A percentile compares a stretch with the other conserved stretches of the same genome.
phyloP scores from a whole-genome alignment of 2,797 vertebrate species.

The Phalanger gymnotis region DNA sequence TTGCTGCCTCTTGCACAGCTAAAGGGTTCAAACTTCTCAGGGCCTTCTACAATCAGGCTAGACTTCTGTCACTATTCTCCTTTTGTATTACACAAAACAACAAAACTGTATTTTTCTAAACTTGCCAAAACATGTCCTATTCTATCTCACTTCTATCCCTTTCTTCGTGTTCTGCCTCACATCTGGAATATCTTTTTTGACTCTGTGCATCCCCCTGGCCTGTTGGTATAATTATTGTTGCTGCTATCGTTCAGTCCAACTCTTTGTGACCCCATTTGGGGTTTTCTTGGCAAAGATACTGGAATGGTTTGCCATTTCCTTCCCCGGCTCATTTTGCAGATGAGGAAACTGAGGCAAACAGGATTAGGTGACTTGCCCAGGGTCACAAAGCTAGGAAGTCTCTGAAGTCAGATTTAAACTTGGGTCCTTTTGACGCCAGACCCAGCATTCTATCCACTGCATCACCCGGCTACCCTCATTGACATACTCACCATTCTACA shows the following conservation, averaged over 20 bases:
- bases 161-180: background rate
- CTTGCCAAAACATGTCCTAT: background rate
- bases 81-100: background rate
- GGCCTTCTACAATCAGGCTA: background rate
- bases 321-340: background rate
- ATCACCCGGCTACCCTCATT: background rate
- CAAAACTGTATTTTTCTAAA: background rate
- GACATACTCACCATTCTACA: background rate
- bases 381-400: background rate
- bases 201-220: background rate
- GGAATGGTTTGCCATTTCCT: background rate
- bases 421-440: background rate
- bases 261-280: background rate
- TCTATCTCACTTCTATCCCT: background rate
- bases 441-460: background rate
- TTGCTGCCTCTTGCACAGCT: background rate
- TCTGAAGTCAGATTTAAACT: background rate
- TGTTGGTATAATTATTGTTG: background rate
- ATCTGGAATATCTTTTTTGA: background rate
- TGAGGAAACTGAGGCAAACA: background rate
- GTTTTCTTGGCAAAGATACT: background rate
- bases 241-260: background rate
- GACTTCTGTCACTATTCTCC: background rate
- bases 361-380: background rate
- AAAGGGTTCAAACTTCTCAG: background rate